Conservation (phyloP, 2,888 invertebrate genomes). For the Andrena chrysosceles region DNA sequence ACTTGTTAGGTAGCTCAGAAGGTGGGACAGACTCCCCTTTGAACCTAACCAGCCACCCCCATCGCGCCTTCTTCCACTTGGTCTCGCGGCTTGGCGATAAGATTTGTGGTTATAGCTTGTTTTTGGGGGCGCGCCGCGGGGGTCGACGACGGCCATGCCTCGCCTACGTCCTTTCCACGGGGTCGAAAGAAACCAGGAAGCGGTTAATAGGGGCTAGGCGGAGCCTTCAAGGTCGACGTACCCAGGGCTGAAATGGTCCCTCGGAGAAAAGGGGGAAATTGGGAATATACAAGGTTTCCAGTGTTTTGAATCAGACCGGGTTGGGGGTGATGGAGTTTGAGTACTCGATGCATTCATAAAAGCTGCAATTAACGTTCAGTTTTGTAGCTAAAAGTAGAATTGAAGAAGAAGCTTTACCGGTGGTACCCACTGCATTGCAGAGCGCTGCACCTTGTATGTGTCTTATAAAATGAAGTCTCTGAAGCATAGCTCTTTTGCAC, state of each 20-base stretch:
- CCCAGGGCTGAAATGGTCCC: background rate
- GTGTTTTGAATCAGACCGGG: background rate
- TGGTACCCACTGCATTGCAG: background rate
- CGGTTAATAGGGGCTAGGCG: constrained; percentile 32
- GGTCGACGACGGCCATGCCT: constrained; percentile 37
- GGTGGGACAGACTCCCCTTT: constrained; percentile 76
- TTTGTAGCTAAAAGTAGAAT: background rate
- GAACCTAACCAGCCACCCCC: constrained; percentile 68
- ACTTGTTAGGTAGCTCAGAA: constrained; percentile 83
- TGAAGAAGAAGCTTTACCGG: background rate
- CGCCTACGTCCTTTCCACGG: constrained; percentile 44
- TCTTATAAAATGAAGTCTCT: background rate
- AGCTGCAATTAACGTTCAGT: background rate
- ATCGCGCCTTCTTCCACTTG: constrained; percentile 53
- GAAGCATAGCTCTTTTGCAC: background rate
- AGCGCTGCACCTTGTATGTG: background rate
- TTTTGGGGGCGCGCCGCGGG: constrained; percentile 71
- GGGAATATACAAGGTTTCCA: background rate
- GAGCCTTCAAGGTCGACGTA: constrained; percentile 16
- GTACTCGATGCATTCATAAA: no score
- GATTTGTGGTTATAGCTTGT: constrained; percentile 83
- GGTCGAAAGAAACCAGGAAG: constrained; percentile 18
- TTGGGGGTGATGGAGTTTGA: no score
- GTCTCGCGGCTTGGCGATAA: constrained; percentile 69
- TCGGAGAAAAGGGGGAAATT: background rate